Base-by-base conservation (phyloP, 2,888 invertebrate genomes). In the Orchesella flavescens region DNA sequence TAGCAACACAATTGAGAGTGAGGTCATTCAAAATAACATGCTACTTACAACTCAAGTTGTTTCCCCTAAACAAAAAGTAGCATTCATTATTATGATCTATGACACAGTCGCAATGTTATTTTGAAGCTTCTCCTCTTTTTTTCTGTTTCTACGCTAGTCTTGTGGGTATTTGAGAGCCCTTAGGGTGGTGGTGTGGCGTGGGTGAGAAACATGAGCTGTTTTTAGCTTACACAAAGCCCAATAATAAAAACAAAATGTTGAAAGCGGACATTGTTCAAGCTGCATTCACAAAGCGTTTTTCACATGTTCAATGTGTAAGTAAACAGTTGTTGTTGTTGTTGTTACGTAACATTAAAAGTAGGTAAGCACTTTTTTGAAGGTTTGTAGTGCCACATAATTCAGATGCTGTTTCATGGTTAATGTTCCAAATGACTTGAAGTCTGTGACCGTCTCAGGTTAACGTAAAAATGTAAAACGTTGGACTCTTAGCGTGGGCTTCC, bases 41-140 rank as follows among this genome's bases (percentile, higher is more conserved):
- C n/a, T 46, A 73, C 73, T 61, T 43, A 19, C 73, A 34, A 21
- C 73, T 73, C 21, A 73, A 59, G 55, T 24, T 61, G 34, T 34
- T 34, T 4, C 34, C 49, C 23, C 74, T 63, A 74, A 74, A 74
- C 74, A 74, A 61, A 72, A 57, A n/a, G 34, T 9, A 53, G 53
- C 57, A 73, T 59, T 74, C 74, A 74, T 74, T 74, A 74, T 74
- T 19, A 61, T 23, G 73, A 73, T 73, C 44, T 72, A 21, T 24
- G 23, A 65, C 72, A 43, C 46, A 44, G 15, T n/a, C 3, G 23
- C n/a, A 15, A 49, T 68, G 24, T 34, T 34, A 15, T 34, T 65
- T 46, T 23, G 69, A 19, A 53, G 19, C 17, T 53, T 21, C 69
- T 68, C 17, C 44, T 2, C 68, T 34, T 12, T 23, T 9, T 23